Percentiles rank a stretch among this genome's conserved stretches.
phyloP scores from a whole-genome alignment of 2,113 vertebrate species.

The Actenoides hombroni region DNA sequence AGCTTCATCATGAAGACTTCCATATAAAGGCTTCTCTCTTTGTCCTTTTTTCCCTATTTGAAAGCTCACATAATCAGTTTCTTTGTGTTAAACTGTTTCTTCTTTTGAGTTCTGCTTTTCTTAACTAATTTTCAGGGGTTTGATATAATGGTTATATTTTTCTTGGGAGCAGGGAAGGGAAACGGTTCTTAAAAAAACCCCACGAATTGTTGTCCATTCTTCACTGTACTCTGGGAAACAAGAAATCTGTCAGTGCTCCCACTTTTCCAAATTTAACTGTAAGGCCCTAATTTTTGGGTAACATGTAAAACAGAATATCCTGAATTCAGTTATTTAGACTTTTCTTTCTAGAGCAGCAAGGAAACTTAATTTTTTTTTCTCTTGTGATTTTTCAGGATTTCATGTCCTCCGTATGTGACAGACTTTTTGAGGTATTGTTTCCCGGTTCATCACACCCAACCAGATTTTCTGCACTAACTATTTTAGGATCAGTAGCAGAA shows the following conservation, averaged over 20 bases:
- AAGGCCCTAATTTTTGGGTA: neutral
- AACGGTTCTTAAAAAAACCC: neutral
- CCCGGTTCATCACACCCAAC: constrained; percentile 91
- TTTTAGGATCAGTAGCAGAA: constrained; percentile 86
- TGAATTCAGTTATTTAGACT: neutral
- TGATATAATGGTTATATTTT: neutral
- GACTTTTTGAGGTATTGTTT: constrained; percentile 85
- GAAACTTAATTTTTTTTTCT: neutral
- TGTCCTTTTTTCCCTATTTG: neutral
- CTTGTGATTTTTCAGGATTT: constrained; percentile 79
- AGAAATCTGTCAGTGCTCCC: neutral
- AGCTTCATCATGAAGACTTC: neutral
- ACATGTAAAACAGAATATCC: neutral
- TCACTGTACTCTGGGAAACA: neutral
- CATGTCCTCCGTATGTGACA: constrained; percentile 82
- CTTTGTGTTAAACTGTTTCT: neutral
- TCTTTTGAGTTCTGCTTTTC: neutral
- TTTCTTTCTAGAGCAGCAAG: neutral
- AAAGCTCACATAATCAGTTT: neutral
- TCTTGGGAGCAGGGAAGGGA: neutral
- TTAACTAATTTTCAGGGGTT: neutral
- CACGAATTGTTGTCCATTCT: neutral
- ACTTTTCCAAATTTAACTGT: neutral
- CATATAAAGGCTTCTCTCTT: neutral
- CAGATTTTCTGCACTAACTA: constrained; percentile 85